Evolutionary conservation across 2,797 vertebrate species (phyloP), one percentile per base, ranked within the genome.

Genomic region (Botia almorhae): DNA sequence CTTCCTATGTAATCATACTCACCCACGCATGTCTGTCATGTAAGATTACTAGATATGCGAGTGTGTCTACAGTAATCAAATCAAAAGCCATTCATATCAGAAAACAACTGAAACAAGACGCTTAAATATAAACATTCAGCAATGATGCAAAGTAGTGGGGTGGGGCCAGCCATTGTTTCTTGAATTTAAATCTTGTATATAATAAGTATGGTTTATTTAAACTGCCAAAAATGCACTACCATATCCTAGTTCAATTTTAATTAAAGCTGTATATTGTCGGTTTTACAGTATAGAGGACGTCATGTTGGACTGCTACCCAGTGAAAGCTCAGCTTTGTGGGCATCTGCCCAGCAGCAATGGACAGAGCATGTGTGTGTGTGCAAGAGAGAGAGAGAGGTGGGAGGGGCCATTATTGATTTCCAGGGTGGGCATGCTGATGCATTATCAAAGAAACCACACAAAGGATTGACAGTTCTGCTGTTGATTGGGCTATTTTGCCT

Each of bases 341-440:
- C 83, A 61, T 84, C 69, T 78, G 70, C 19, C 69, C 39, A 64
- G 39, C 78, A 64, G 77, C 58, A 53, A 60, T 68, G 61, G 77
- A 75, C 83, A 87, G 82, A 86, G 88, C 82, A 75, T 86, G 83
- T 33, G 50, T 51, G 65, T 58, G 55, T 68, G 69, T 53, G 67
- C 36, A 55, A 51, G 55, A 63, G 67, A 70, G 48, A 23, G 46
- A 63, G 14, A 13, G 58, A 8, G 53, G 43, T 17, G 48, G 73
- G 75, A 76, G 39, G 73, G 72, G 87, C 19, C 71, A 85, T 88
- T 91, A 90, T 89, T 91, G 90, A 93, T 90, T 88, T 90, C 85
- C 83, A 86, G 84, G 81, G 78, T 81, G 86, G 76, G 53, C 88
- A 81, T 81, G 84, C 84, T 91, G 91, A 91, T 92, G 88, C 90